phyloP scores from a whole-genome alignment of 1,140 invertebrate genomes.

The Bombus pascuorum region DNA sequence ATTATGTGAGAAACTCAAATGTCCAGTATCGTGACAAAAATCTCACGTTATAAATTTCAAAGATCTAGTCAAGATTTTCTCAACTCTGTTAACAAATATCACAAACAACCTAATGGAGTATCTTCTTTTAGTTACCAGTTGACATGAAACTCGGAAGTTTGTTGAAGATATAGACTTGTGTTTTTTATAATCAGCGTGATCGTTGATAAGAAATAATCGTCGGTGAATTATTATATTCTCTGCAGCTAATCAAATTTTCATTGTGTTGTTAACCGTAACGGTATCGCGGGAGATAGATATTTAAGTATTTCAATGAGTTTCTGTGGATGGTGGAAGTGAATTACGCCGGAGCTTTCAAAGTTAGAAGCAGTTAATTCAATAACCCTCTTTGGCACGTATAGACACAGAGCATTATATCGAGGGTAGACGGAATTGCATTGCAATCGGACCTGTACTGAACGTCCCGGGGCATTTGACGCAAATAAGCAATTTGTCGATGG shows the following conservation, averaged over 20 bases:
- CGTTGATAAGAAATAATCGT: too few species aligned
- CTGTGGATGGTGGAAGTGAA: conserved; percentile 37
- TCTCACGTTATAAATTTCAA: too few species aligned
- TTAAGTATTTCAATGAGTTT: conserved; percentile 47
- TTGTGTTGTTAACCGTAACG: not conserved
- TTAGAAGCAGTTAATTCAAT: conserved; percentile 61
- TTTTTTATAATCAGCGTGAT: too few species aligned
- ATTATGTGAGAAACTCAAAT: too few species aligned
- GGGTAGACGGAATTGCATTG: conserved; percentile 24
- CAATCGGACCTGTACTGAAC: conserved; percentile 14
- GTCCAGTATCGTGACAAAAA: too few species aligned
- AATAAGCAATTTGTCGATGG: conserved; percentile 47
- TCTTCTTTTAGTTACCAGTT: too few species aligned
- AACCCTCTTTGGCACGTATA: conserved; percentile 48
- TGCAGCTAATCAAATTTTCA: not conserved
- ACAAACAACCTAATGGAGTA: too few species aligned
- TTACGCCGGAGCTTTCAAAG: conserved; percentile 52
- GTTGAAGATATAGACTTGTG: too few species aligned
- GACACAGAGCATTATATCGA: conserved; percentile 12
- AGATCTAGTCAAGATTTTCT: too few species aligned
- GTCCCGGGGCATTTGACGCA: conserved; percentile 41
- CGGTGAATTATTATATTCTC: too few species aligned
- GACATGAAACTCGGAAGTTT: too few species aligned
- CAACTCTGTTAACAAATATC: too few species aligned
- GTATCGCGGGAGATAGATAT: conserved; percentile 25